phyloP scores from a whole-genome alignment of 1,140 invertebrate species.

The Nilaparvata lugens region DNA sequence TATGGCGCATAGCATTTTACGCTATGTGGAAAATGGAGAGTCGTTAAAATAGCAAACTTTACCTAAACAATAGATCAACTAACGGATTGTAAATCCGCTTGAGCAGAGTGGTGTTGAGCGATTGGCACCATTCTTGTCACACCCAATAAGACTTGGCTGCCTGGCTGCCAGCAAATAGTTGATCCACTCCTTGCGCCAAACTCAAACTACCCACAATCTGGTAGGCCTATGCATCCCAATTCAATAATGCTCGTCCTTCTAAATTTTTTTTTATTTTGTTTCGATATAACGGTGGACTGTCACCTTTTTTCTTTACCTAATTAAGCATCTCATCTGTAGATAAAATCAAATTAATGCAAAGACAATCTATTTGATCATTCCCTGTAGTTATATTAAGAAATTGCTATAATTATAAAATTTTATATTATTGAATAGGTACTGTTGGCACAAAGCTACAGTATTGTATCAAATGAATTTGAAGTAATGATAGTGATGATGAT shows the following conservation, averaged over 20 bases:
- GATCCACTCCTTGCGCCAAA: neutral
- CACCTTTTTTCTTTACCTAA: neutral
- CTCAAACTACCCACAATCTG: neutral
- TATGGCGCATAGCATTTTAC: slow-evolving; percentile 24
- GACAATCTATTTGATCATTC: slow-evolving; percentile 7
- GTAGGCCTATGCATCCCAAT: neutral
- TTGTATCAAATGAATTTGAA: too few species aligned
- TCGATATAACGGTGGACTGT: neutral
- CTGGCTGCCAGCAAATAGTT: neutral
- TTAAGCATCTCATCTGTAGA: neutral
- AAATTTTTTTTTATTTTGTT: neutral
- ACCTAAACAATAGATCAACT: slow-evolving; percentile 13
- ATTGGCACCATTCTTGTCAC: neutral
- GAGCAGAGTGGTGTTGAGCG: too few species aligned
- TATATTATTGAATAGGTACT: too few species aligned
- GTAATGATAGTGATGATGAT: too few species aligned
- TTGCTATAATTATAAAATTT: too few species aligned
- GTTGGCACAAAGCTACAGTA: too few species aligned
- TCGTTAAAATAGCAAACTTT: slow-evolving; percentile 14
- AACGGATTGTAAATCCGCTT: slow-evolving; percentile 8
- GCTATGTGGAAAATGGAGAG: slow-evolving; percentile 24
- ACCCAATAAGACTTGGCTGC: slow-evolving; percentile 8
- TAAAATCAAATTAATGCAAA: neutral
- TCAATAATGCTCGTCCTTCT: neutral
- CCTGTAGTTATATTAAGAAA: too few species aligned